Base-by-base conservation (phyloP, 2,888 invertebrate species). In the Apamea monoglypha region DNA sequence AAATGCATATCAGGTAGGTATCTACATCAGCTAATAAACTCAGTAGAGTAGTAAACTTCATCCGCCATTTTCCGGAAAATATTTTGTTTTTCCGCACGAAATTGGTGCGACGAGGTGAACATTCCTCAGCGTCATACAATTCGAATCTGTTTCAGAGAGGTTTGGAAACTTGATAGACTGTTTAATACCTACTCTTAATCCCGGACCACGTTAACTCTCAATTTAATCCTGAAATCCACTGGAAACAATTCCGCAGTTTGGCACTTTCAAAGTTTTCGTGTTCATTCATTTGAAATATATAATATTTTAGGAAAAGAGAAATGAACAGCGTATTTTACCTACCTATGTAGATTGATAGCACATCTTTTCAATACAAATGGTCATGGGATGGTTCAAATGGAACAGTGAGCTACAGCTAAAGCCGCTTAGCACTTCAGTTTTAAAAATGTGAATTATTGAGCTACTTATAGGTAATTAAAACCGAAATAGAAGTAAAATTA, bases 111-210 rank as follows among this genome's bases (percentile, higher is more conserved):
- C 76, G 74, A 77, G 81, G 74, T 81, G 80, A 76, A 87, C 83
- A 83, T 75, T 79, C 47, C 68, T 69, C 70, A 36, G 59, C 80
- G 77, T 80, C 78, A 78, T 81, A 72, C 73, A 75, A 63, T 68
- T 59, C 16, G 50, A 63, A 73, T 73, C 80, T 87, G 87, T 77
- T 83, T 61, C 61, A 61, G 83, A 88, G 82, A 40, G 77, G 78
- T 75, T 83, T 68, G 67, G 70, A 77, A 88, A 88, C 77, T 80
- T 86, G 81, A 88, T 80, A 74, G 80, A 88, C 84, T 72, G 68
- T 84, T 82, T 83, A 82, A 83, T 81, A 64, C 73, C 18, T 56
- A 70, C 47, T 80, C 74, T 75, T 85, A 78, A 70, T 74, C 63
- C 70, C 14, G 32, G 36, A 59, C 66, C 18, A 75, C 72, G 69